These are phyloP conservation scores for Nomada goodeniana DNA, from an alignment of 2,888 invertebrate species.

Conservation along the genomic window DNA sequence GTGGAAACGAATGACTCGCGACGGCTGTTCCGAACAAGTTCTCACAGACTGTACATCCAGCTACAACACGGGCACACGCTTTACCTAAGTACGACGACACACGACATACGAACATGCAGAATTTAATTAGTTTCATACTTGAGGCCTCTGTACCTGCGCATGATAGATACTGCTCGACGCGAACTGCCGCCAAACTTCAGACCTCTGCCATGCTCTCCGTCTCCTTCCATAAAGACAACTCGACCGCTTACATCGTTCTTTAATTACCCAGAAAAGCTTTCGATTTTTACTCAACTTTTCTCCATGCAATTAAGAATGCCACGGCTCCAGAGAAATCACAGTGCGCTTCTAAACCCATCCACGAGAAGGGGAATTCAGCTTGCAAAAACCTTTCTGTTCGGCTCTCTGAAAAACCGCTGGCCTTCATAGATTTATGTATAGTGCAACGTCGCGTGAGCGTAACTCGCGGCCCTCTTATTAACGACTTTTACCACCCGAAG, in stretches of 20 bases:
- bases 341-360: too few relatives aligned
- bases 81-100: slow-evolving; percentile 51
- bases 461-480: background rate
- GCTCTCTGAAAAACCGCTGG: background rate
- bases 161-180: slow-evolving; percentile 66
- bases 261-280: slow-evolving; percentile 65
- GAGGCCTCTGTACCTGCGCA: slow-evolving; percentile 55
- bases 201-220: slow-evolving; percentile 46
- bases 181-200: slow-evolving; percentile 58
- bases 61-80: slow-evolving; percentile 37
- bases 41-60: slow-evolving; percentile 34
- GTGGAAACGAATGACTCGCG: slow-evolving; percentile 57
- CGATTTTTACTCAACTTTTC: slow-evolving; percentile 53
- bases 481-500: background rate
- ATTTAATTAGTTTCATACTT: slow-evolving; percentile 78
- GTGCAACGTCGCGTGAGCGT: too few relatives aligned
- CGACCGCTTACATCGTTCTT: slow-evolving; percentile 67
- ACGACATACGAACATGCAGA: slow-evolving; percentile 61
- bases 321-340: slow-evolving; percentile 3
- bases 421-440: background rate
- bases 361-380: background rate
- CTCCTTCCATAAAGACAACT: slow-evolving; percentile 51
- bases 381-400: slow-evolving; percentile 16
- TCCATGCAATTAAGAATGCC: slow-evolving; percentile 15
- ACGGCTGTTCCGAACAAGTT: slow-evolving; percentile 51